These are phyloP conservation scores for Nemopilema nomurai DNA, from an alignment of 30 jellyfish, hydroid and myxozoan genomes.

Conservation along the genomic window DNA sequence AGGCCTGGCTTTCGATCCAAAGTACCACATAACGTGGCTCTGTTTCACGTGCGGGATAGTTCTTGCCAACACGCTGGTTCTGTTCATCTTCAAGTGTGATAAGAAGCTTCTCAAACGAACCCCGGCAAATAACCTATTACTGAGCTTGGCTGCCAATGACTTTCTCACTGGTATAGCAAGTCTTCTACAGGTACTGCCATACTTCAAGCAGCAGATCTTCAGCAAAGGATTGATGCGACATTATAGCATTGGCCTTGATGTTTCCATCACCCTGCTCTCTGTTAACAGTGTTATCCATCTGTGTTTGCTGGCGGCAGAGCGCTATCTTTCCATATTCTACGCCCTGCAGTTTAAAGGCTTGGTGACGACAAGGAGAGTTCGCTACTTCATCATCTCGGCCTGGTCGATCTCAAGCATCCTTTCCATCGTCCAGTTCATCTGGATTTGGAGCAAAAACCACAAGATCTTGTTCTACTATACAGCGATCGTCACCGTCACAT, in stretches of 20 bases:
- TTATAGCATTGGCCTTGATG: constrained; percentile 45
- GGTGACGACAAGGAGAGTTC: constrained; percentile 76
- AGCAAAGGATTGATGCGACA: neutral
- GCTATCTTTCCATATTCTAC: constrained; percentile 78
- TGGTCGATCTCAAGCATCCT: constrained; percentile 62
- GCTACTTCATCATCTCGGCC: constrained; percentile 41
- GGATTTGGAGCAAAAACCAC: constrained; percentile 63
- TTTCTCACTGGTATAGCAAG: constrained; percentile 68
- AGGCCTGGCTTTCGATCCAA: constrained; percentile 28
- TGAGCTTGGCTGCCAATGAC: constrained; percentile 87
- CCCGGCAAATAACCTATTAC: constrained; percentile 69
- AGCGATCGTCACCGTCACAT: constrained; percentile 29
- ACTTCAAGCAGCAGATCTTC: constrained; percentile 10
- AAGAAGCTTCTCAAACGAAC: constrained; percentile 35
- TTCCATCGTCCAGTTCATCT: constrained; percentile 61
- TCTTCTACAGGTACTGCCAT: constrained; percentile 65
- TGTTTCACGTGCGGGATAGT: constrained; percentile 54
- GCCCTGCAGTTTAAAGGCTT: constrained; percentile 82
- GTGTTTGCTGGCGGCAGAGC: constrained; percentile 73
- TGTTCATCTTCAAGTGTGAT: constrained; percentile 46
- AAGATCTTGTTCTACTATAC: constrained; percentile 40
- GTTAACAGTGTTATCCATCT: constrained; percentile 76
- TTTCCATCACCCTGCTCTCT: constrained; percentile 43
- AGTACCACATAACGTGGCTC: constrained; percentile 52
- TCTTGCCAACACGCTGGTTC: constrained; percentile 63